Conservation (phyloP, 2,888 invertebrate genomes). For the Cantharis lateralis region DNA sequence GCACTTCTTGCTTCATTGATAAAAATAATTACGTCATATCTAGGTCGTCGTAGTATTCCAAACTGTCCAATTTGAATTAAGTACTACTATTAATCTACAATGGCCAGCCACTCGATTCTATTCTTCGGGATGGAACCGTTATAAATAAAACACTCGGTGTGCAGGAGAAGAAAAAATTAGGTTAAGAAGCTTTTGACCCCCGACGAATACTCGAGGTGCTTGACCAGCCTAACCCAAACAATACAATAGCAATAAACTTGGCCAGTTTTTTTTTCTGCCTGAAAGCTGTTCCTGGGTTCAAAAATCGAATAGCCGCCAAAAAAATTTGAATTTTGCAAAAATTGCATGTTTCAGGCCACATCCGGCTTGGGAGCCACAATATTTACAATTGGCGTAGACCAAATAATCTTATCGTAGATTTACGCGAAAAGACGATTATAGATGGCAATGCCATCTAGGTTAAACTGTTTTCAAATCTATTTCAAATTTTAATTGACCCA, state of each 20-base stretch:
- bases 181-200: background rate
- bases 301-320: too few relatives aligned
- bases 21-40: background rate
- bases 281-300: too few relatives aligned
- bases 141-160: background rate
- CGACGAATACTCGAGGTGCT: background rate
- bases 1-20: background rate
- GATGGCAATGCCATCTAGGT: too few relatives aligned
- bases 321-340: too few relatives aligned
- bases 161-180: background rate
- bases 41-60: background rate
- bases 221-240: background rate
- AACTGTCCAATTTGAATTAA: background rate
- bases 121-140: background rate
- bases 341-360: too few relatives aligned
- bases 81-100: background rate
- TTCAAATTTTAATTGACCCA: too few relatives aligned
- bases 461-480: too few relatives aligned
- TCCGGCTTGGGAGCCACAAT: too few relatives aligned
- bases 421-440: too few relatives aligned
- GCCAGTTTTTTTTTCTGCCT: background rate
- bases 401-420: too few relatives aligned
- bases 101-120: background rate
- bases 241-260: too few relatives aligned
- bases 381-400: too few relatives aligned